Evolutionary conservation across 2,797 vertebrate genomes (phyloP).

Genomic region (Typhlichthys subterraneus): DNA sequence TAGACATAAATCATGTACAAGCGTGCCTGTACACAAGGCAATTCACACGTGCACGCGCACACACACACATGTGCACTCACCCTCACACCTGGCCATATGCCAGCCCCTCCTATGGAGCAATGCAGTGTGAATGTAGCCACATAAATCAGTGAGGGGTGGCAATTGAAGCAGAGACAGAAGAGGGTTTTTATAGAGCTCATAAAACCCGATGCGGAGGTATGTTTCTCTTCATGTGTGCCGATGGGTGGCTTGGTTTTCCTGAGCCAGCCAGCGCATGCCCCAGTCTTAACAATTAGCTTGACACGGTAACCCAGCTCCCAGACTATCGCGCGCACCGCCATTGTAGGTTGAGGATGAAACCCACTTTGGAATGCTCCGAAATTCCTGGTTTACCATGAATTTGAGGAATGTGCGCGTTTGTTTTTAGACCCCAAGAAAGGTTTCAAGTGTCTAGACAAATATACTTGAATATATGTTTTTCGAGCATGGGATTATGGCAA

Average conservation of each 20-base stretch:
- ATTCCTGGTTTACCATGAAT: conserved; percentile 57
- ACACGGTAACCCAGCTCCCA: conserved; percentile 44
- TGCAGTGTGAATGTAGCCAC: conserved; percentile 66
- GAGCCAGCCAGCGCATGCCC: conserved; percentile 69
- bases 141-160: conserved; percentile 78
- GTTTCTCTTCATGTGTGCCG: conserved; percentile 70
- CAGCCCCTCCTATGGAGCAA: conserved; percentile 68
- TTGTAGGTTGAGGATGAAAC: conserved; percentile 47
- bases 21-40: conserved; percentile 40
- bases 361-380: conserved; percentile 14
- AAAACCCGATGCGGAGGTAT: conserved; percentile 78
- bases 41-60: conserved; percentile 19
- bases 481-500: conserved; percentile 23
- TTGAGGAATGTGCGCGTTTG: conserved; percentile 30
- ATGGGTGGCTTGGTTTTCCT: conserved; percentile 49
- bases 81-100: conserved; percentile 71
- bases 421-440: conserved; percentile 14
- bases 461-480: conserved; percentile 40
- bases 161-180: conserved; percentile 72
- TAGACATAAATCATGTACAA: conserved; percentile 63
- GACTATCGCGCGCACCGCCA: conserved; percentile 21
- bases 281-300: conserved; percentile 67
- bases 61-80: conserved; percentile 25
- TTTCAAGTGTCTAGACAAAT: conserved; percentile 55
- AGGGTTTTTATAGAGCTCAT: conserved; percentile 76